phyloP scores from a whole-genome alignment of 2,888 invertebrate genomes.

The Chrysolina americana region DNA sequence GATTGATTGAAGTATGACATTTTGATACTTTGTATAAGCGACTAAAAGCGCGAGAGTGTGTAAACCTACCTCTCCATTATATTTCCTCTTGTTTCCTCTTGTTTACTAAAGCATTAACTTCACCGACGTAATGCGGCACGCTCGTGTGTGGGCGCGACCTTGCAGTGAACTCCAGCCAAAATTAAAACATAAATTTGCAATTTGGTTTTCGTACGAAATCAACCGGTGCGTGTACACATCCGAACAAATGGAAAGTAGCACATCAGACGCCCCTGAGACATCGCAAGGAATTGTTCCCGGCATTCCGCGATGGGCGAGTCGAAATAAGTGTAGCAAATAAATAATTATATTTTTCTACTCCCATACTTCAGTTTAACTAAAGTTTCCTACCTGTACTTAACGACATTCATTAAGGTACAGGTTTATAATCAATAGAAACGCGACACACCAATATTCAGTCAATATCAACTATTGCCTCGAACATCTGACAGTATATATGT shows the following conservation, averaged over 20 bases:
- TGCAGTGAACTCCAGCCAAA: constrained; percentile 52
- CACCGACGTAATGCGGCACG: constrained; percentile 42
- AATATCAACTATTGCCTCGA: no score
- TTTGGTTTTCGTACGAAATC: constrained; percentile 3
- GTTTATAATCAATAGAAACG: no score
- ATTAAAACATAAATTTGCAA: constrained; percentile 35
- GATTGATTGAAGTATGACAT: no score
- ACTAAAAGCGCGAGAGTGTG: constrained; percentile 16
- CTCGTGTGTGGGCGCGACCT: constrained; percentile 51
- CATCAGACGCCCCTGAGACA: constrained; percentile 10
- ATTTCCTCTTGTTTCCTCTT: constrained; percentile 29
- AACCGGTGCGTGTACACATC: neutral
- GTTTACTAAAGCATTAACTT: constrained; percentile 37
- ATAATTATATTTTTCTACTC: no score
- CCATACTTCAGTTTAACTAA: no score
- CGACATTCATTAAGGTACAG: no score
- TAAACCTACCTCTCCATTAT: constrained; percentile 34
- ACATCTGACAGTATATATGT: no score
- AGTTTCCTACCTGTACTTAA: no score
- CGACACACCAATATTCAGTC: no score
- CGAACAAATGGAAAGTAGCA: constrained; percentile 16
- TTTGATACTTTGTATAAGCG: neutral
- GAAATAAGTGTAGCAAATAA: neutral
- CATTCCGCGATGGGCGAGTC: neutral
- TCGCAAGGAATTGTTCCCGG: neutral